Evolutionary conservation across 2,888 invertebrate species (phyloP), one percentile per base, ranked within the genome.

Genomic region (Pandemis heparana): DNA sequence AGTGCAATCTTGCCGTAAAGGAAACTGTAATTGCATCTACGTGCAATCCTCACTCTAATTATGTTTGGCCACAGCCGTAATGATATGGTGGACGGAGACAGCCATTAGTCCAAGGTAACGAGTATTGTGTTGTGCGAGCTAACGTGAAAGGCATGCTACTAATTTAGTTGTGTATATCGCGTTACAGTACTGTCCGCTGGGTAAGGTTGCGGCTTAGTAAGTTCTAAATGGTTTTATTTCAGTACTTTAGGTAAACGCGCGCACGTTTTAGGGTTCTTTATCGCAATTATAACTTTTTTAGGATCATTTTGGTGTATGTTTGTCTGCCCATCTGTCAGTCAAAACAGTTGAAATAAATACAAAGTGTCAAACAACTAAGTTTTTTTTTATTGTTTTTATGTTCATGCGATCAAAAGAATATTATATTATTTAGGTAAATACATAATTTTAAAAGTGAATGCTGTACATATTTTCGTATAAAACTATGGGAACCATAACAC

Each of bases 31-130:
- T 91, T 88, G 88, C 87, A 87, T 89, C 83, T 89, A 85, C 87
- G 84, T 89, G 88, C 90, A 91, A 89, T 90, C 85, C 86, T 81
- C 82, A 84, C 83, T 83, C 86, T 89, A 89, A 91, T 91, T 91
- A 91, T 88, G 83, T 87, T 85, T 85, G 82, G 82, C 85, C 87
- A 85, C 89, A 87, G 88, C 83, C 85, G 85, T 86, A 87, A 90
- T 89, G 87, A 87, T 83, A 84, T 79, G 81, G 80, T 82, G 82
- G 81, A 72, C 82, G 80, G 82, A 80, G 79, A 79, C 76, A 76
- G 81, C 84, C 80, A 85, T 88, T 88, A 88, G 80, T 76, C 59
- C 86, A 87, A 90, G 88, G 87, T 85, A 85, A 86, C 82, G 74
- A 75, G 79, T 76, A 80, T 81, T 82, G 77, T 82, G 75, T 76